Conservation (phyloP, 2,113 vertebrate genomes). For the Cercocebus atys region DNA sequence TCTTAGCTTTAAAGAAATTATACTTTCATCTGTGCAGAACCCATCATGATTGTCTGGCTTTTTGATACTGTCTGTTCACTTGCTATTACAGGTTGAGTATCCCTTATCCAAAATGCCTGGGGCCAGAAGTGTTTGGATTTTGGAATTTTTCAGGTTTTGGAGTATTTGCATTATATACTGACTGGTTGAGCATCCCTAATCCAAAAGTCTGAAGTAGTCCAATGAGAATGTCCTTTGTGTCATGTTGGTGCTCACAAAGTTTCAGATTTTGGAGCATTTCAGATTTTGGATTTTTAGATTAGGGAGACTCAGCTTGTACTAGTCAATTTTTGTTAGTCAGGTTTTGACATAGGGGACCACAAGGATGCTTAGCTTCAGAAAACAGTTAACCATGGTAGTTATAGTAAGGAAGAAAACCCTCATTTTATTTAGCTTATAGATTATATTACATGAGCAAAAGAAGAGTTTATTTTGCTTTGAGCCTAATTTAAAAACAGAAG, state of each 20-base stretch:
- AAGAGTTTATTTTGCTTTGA: constrained; percentile 46
- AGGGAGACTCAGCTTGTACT: neutral
- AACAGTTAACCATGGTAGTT: neutral
- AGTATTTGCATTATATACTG: neutral
- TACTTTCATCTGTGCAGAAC: neutral
- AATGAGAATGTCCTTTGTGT: neutral
- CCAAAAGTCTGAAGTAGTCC: neutral
- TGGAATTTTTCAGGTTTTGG: neutral
- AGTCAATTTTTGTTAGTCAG: neutral
- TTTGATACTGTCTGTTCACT: neutral
- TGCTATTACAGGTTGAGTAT: neutral
- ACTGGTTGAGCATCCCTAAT: neutral
- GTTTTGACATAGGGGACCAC: neutral
- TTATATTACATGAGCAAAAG: constrained; percentile 10
- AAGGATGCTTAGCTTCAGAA: neutral
- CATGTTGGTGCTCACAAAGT: neutral
- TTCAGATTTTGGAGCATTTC: neutral
- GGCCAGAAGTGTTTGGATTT: neutral
- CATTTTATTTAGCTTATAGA: constrained; percentile 17
- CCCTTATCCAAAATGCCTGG: neutral
- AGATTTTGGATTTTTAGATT: neutral
- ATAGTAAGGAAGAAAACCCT: neutral
- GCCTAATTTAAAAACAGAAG: neutral
- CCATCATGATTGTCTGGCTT: neutral
- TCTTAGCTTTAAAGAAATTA: neutral